Evolutionary conservation across 2,888 invertebrate species (phyloP), one percentile per base, ranked within the genome.

Genomic region (Anarsia innoxiella): DNA sequence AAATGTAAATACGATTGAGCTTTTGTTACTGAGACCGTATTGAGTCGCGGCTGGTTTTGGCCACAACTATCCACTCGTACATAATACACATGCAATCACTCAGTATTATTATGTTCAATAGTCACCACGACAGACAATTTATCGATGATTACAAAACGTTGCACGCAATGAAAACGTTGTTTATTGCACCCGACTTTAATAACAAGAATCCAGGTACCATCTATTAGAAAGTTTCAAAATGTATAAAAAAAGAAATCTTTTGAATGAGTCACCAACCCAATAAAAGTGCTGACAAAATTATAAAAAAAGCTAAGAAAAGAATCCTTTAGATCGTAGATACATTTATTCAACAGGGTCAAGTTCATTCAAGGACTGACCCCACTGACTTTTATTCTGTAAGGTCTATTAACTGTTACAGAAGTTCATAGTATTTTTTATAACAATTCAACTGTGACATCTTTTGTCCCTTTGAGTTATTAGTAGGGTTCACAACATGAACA

Each of bases 351-450:
- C 61, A 63, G 54, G 59, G 62, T 65, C 57, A 59, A 66, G 50
- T 63, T 60, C 65, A 72, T 72, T 70, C 62, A 66, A 57, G 48
- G 46, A 49, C 49, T 60, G 53, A 66, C 72, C 70, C 69, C 67
- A 62, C 65, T 61, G 68, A 47, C 62, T 48, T 45, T 56, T 45
- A 59, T 4, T 25, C 80, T 80, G 68, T 83, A 48, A 43, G 32
- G 44, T 50, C 56, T 79, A 82, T 80, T 77, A 82, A 83, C 82
- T 83, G 77, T 70, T 74, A 66, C 82, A 80, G 83, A 77, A 83
- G 83, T 83, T 80, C 77, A 82, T 83, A 75, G 69, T 57, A 47
- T 75, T 76, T 76, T 77, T 74, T 72, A 56, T 62, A 51, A 39
- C 51, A 51, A 57, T 55, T 60, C 51, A 46, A 45, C 56, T 59